phyloP scores from a whole-genome alignment of 2,888 invertebrate genomes.

The Elysia crispata region DNA sequence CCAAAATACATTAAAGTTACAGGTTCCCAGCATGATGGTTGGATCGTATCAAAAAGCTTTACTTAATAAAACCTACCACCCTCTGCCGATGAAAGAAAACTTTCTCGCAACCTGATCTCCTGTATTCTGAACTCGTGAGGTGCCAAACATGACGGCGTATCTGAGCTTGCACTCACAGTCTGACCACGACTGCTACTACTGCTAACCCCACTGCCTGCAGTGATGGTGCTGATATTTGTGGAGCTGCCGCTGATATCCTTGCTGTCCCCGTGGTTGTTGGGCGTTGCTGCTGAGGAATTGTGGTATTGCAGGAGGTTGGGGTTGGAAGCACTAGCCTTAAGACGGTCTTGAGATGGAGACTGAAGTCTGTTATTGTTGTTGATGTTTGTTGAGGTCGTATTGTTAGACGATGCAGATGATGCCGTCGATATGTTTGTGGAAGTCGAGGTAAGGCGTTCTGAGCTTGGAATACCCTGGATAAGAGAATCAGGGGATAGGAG shows the following conservation, averaged over 20 bases:
- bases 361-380: conserved; percentile 23
- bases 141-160: conserved; percentile 50
- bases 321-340: conserved; percentile 75
- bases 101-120: conserved; percentile 81
- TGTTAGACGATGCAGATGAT: too few species aligned
- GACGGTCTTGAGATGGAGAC: conserved; percentile 55
- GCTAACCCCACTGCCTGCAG: conserved; percentile 34
- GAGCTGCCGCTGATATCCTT: background rate
- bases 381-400: too few species aligned
- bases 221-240: conserved; percentile 20
- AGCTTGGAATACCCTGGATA: too few species aligned
- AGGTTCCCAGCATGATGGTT: too few species aligned
- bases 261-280: conserved; percentile 3
- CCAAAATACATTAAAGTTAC: too few species aligned
- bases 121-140: conserved; percentile 61
- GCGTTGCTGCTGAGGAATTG: conserved; percentile 17
- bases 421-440: too few species aligned
- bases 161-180: conserved; percentile 21
- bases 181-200: conserved; percentile 20
- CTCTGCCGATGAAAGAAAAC: conserved; percentile 85
- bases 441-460: too few species aligned
- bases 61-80: too few species aligned
- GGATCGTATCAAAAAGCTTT: too few species aligned
- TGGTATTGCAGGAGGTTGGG: conserved; percentile 72
- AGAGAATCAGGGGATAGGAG: too few species aligned